phyloP scores from a whole-genome alignment of 2,113 vertebrate genomes.

The Lampris incognitus region DNA sequence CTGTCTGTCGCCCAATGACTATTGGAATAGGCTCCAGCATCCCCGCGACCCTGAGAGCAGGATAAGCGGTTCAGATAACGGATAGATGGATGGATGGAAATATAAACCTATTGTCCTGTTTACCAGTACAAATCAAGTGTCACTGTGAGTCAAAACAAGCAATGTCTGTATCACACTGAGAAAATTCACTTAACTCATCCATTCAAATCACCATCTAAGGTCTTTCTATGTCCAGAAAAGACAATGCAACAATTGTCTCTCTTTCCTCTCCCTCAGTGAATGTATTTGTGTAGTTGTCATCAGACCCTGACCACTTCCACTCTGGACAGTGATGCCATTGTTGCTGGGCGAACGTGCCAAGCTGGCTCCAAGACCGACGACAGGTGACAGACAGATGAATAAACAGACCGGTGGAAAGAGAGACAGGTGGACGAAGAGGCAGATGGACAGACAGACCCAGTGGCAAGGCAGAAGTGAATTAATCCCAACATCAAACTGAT shows the following conservation, averaged over 20 bases:
- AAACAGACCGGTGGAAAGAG: neutral
- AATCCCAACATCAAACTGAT: no score
- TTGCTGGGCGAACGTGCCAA: constrained; percentile 47
- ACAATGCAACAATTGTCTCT: neutral
- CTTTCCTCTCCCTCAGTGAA: neutral
- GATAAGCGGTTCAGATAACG: no score
- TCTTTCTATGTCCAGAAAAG: neutral
- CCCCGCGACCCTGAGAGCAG: no score
- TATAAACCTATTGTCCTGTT: neutral
- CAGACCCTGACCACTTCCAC: constrained; percentile 35
- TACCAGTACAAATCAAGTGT: neutral
- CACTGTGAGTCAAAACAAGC: neutral
- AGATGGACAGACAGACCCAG: neutral
- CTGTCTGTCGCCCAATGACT: no score
- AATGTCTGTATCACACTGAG: neutral
- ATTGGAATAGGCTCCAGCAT: no score
- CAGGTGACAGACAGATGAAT: constrained; percentile 30
- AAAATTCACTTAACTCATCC: neutral
- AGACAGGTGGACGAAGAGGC: neutral
- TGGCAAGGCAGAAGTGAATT: no score
- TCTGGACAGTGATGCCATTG: constrained; percentile 70
- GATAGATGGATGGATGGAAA: no score
- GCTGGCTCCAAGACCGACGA: neutral
- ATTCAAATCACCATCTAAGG: neutral
- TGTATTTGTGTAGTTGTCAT: constrained; percentile 41